Base-by-base conservation (phyloP, 2,113 vertebrate species). In the Halichoerus grypus region DNA sequence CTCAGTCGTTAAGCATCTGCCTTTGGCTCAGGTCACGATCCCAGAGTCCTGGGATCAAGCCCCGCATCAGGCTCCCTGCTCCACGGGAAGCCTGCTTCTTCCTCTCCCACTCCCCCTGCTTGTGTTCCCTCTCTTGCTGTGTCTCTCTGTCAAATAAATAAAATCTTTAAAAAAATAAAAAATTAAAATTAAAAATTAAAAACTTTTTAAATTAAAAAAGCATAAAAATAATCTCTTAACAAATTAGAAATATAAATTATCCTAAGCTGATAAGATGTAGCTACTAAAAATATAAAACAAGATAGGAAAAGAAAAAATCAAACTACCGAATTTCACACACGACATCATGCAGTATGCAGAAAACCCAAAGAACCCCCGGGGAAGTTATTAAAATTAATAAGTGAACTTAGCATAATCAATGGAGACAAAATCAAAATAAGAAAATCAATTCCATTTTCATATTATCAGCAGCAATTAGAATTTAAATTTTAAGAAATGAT, bases 391-490 rank as follows among this genome's bases (percentile, higher is more conserved):
- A 83, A 88, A 86, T 65, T 46, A 86, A 18, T 57, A 28, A 74
- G 33, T 76, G 22, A 49, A 87, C 59, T n/a, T 53, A 51, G 80
- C 22, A 80, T 59, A 51, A 46, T 57, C 67, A n/a, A 4, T 26
- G 33, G 61, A 67, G 59, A 95, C 15, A 65, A 55, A 79, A 76
- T 61, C 85, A 77, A 49, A 88, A 39, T 72, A 51, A 39, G 81
- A 94, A 95, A 86, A 74, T 74, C 55, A 85, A 96, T 28, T 67
- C 55, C 16, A 90, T 69, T 77, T 89, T 61, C 67, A 61, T 14
- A 21, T 22, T 28, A 76, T 81, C 65, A 93, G 22, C 51, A 92
- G 65, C 28, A 76, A 72, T 39, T 59, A 72, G n/a, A 77, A 84
- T 49, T 49, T 28, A 59, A 76, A 24, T 74, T 28, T 63, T 42